Evolutionary conservation across 2,113 vertebrate genomes (phyloP).

Genomic region (Cygnus buccinator): DNA sequence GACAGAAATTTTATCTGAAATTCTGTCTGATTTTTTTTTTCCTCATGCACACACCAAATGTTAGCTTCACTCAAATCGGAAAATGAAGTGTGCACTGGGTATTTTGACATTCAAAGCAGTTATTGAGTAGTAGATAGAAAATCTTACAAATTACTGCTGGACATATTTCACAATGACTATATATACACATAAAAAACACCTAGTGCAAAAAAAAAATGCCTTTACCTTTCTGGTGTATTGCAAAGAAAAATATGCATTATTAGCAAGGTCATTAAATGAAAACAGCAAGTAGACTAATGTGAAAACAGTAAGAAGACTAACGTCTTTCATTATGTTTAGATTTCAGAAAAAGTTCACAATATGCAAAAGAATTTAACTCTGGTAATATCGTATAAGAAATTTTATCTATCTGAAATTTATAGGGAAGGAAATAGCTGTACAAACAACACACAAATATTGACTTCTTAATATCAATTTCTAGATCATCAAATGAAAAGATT

Average conservation of each 20-base stretch:
- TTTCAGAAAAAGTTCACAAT: neutral
- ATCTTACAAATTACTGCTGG: neutral
- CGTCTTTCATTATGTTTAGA: neutral
- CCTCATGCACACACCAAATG: neutral
- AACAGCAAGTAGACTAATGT: neutral
- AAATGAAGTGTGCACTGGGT: neutral
- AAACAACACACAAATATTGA: constrained; percentile 1
- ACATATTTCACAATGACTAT: neutral
- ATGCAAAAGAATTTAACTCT: neutral
- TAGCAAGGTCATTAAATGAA: neutral
- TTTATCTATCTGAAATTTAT: neutral
- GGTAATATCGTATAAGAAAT: neutral
- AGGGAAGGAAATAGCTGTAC: neutral
- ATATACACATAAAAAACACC: neutral
- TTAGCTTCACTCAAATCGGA: neutral
- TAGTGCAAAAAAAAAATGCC: neutral
- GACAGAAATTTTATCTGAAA: neutral
- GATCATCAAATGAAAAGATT: neutral
- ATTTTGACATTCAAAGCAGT: neutral
- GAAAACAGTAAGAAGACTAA: neutral
- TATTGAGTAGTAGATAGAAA: neutral
- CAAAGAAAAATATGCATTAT: neutral
- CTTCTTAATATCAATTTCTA: constrained; percentile 7
- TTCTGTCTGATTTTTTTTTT: neutral
- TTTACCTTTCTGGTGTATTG: neutral